Conservation (phyloP, 2,113 vertebrate genomes). For the Enhydra lutris region DNA sequence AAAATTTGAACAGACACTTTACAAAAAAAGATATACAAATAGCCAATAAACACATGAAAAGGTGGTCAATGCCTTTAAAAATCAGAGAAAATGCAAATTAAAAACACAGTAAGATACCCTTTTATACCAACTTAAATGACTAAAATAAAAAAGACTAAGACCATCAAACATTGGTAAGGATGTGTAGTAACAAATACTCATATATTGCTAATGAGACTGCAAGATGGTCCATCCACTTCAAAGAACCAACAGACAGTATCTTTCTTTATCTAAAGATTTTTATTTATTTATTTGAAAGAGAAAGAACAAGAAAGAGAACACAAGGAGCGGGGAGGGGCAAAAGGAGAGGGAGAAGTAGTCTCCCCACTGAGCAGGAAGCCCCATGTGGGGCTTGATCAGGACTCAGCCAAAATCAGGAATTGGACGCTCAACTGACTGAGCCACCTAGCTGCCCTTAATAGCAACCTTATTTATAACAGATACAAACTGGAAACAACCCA, state of each 20-base stretch:
- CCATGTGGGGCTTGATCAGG: not conserved
- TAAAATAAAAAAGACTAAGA: not conserved
- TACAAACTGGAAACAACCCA: not conserved
- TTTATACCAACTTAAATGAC: not conserved
- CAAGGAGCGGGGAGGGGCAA: not conserved
- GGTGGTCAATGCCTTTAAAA: not conserved
- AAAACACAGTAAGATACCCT: not conserved
- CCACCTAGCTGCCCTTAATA: not conserved
- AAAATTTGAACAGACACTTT: not conserved
- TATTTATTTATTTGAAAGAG: not conserved
- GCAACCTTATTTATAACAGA: not conserved
- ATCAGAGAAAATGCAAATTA: not conserved
- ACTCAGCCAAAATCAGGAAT: not conserved
- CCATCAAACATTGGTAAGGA: not conserved
- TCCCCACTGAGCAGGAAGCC: too few species aligned
- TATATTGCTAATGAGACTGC: not conserved
- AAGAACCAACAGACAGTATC: not conserved
- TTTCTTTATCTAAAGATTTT: not conserved
- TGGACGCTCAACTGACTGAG: not conserved
- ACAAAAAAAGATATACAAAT: not conserved
- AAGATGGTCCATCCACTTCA: not conserved
- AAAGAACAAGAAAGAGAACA: not conserved
- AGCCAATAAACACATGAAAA: conserved; percentile 9
- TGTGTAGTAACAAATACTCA: not conserved
- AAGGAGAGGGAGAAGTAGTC: not conserved